Base-by-base conservation (phyloP, 1,140 invertebrate genomes). In the Procambarus clarkii region DNA sequence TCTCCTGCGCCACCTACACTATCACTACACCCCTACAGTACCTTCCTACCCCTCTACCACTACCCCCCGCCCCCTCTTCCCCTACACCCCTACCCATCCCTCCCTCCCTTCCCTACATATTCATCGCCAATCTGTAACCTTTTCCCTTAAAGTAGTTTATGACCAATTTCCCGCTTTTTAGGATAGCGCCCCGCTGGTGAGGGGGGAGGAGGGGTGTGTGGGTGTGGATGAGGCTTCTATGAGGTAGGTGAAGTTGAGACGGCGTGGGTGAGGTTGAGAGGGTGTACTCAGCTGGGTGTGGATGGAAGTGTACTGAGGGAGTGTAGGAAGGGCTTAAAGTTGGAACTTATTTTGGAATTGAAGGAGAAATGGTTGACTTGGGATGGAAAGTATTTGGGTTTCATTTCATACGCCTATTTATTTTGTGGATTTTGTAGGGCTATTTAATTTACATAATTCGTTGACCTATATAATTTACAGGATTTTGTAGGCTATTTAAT, bases 161-260 rank as follows among this genome's bases (percentile, higher is more conserved):
- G 69, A 34, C 69, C 69, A 74, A n/a, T 74, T 74, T 74, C 69
- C 69, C 24, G 7, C 7, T 74, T 74, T 74, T 74, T 74, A 74
- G 11, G 60, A 21, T 18, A 18, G 24, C 69, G 69, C 34, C 64
- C 64, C 18, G 15, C 64, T 69, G 64, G 50, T 8, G 13, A 54
- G 13, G 13, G 64, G 64, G 64, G 64, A 69, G 60, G 60, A n/a
- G 15, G 15, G 13, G 64, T 21, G 64, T 69, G 64, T 18, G 21
- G 64, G 13, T 69, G 64, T 18, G 64, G 4, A 34, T 34, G 34
- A n/a, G 64, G 64, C 15, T 5, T 21, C 0, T 21, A 18, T 21
- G 64, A 18, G 64, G 64, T 2, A 21, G 11, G 5, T 11, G 21
- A 18, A n/a, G 34, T 34, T 18, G 21, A 5, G 64, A 13, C 4